Base-by-base conservation (phyloP, 2,888 invertebrate genomes). In the Nemapogon koenigi region DNA sequence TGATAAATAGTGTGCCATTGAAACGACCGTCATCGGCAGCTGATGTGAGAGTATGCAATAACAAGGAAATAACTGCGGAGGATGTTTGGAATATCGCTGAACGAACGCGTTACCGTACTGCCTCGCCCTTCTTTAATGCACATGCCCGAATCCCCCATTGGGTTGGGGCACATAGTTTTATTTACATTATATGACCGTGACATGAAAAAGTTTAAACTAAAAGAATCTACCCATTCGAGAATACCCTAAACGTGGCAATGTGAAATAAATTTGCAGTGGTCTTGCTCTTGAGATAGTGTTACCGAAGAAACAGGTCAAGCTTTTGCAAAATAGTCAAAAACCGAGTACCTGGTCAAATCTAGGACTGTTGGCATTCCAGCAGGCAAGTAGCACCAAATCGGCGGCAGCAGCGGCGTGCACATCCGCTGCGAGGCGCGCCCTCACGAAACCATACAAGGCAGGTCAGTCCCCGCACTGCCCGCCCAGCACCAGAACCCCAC, bases 351-450 rank as follows among this genome's bases (percentile, higher is more conserved):
- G 64, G 75, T 71, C 59, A 78, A 68, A 68, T 76, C 76, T 72
- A 78, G 75, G 70, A 76, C 76, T 66, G 73, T 67, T 71, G 76
- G 78, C 76, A 79, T 75, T 78, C 71, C 80, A 75, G 67, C 64
- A 64, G 64, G 62, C 59, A 66, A 61, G 53, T 63, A 61, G 66
- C 67, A 72, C 72, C 67, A 69, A 54, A 57, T 51, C 54, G 61
- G 71, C 65, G n/a, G n/a, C n/a, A n/a, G n/a, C 65, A 70, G 75
- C 70, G 72, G 72, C 54, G 71, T 73, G 71, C 66, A 70, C 75
- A 75, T 76, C 72, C 76, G 70, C 80, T 62, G 72, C 54, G 46
- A 52, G 63, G 51, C 46, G 49, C 17, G 47, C 38, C 47, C 51
- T 64, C 61, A 50, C 48, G 46, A 46, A 19, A 51, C 46, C 55